A percentile compares a stretch with the other conserved stretches of the same genome.
phyloP scores from a whole-genome alignment of 2,113 vertebrate genomes.

The Ailuropoda melanoleuca region DNA sequence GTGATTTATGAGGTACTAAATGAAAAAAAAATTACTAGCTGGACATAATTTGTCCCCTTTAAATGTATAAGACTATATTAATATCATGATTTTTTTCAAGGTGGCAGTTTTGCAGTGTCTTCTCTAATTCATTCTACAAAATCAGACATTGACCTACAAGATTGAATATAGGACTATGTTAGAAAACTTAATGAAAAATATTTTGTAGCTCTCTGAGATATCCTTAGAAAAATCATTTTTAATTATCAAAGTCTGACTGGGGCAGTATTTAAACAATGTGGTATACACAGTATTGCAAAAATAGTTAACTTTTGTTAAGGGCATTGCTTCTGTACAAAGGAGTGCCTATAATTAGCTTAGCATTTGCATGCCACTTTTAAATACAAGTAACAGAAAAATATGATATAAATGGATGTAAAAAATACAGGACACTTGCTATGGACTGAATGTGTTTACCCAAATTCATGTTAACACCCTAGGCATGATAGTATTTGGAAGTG shows the following conservation, averaged over 20 bases:
- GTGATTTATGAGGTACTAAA: conserved; percentile 16
- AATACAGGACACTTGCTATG: background rate
- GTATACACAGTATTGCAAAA: background rate
- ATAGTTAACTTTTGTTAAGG: background rate
- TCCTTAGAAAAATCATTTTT: background rate
- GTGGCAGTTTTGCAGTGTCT: background rate
- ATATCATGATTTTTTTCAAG: background rate
- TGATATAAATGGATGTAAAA: background rate
- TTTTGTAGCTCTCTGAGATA: background rate
- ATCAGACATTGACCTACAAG: background rate
- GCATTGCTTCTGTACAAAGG: background rate
- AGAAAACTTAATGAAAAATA: background rate
- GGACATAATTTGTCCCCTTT: background rate
- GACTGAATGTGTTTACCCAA: background rate
- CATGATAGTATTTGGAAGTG: background rate
- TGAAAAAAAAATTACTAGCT: background rate
- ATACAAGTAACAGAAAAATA: background rate
- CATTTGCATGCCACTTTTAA: background rate
- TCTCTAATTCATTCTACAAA: background rate
- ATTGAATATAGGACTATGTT: background rate
- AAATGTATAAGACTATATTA: background rate
- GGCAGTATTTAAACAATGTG: background rate
- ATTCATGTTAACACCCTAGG: background rate
- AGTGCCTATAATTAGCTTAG: background rate
- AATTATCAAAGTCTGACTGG: background rate